Evolutionary conservation across 1,140 invertebrate species (phyloP), one percentile per base, ranked within the genome.

Genomic region (Drosophila lacertosa): DNA sequence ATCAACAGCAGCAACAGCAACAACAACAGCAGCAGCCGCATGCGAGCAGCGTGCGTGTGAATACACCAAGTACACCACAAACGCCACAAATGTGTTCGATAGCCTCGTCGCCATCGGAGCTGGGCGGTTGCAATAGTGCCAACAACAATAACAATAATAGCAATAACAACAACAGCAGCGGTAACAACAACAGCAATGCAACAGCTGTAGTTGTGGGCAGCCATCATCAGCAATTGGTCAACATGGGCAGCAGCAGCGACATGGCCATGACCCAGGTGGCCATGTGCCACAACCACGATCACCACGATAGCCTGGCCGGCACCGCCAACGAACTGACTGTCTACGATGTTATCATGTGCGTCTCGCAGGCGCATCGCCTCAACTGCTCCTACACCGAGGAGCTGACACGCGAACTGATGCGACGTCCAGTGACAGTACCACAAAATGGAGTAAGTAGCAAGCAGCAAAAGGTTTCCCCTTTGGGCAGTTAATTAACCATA

Each of bases 321-420:
- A 82, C 80, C 9, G 76, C 77, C 39, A 84, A 80, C 45, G 93
- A 94, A 74, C 88, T 94, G 64, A 95, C 82, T 40, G 94, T 96
- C 45, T 97, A 97, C 89, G 97, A 98, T 91, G 93, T 98, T 59
- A 97, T 98, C 68, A 94, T 97, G 62, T 95, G 95, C 75, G 95
- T 99, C 4, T 96, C 96, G 1, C 96, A 98, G 82, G 97, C 97
- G 2, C 97, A 99, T 92, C 95, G 96, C 73, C 94, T 95, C 44
- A 95, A 98, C 91, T 98, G 97, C 92, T 94, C 95, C 69, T 98
- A 97, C 90, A 98, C 96, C 5, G 97, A 98, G 74, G 97, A 98
- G 74, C 95, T 96, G 90, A 95, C 95, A 42, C 93, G 95, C 68
- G 93, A 95, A 35, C 93, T 96, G 79, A 94, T 94, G 83, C 90